Conservation (phyloP, 2,888 invertebrate species). For the Ophioninae sp. region DNA sequence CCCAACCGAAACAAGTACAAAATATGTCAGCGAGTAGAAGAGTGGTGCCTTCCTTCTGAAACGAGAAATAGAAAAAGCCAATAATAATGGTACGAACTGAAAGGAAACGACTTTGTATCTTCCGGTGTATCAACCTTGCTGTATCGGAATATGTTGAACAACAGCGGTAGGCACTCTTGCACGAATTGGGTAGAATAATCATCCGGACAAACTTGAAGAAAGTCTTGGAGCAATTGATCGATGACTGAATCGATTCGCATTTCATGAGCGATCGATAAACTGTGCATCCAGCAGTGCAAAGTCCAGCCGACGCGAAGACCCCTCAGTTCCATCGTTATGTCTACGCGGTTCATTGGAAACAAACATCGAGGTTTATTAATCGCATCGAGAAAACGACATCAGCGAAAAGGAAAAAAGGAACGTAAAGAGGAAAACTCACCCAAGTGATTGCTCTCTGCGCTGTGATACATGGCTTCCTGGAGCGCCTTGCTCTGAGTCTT, state of each 20-base stretch:
- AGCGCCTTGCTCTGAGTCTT: slow-evolving; percentile 92
- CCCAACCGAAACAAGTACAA: slow-evolving; percentile 94
- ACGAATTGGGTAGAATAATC: slow-evolving; percentile 95
- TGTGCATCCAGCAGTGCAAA: slow-evolving; percentile 95
- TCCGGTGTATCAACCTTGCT: slow-evolving; percentile 86
- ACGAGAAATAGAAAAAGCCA: slow-evolving; percentile 39
- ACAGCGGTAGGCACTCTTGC: slow-evolving; percentile 93
- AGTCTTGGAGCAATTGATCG: slow-evolving; percentile 94
- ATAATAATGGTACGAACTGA: neutral
- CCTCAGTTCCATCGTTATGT: slow-evolving; percentile 93
- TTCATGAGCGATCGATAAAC: slow-evolving; percentile 92
- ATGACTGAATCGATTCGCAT: slow-evolving; percentile 91
- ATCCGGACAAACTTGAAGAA: slow-evolving; percentile 94
- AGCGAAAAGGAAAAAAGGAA: neutral
- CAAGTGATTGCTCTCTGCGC: slow-evolving; percentile 94
- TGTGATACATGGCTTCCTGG: slow-evolving; percentile 97
- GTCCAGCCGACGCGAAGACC: slow-evolving; percentile 95
- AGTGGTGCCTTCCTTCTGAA: slow-evolving; percentile 93
- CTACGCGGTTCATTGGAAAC: slow-evolving; percentile 78
- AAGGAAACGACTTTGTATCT: neutral
- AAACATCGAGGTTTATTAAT: too few relatives aligned
- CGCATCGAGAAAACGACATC: too few relatives aligned
- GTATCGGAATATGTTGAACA: slow-evolving; percentile 94
- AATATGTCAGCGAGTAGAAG: slow-evolving; percentile 93
- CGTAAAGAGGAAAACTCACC: slow-evolving; percentile 80